These are phyloP conservation scores for Perodicticus potto DNA, from an alignment of 2,797 vertebrate species.

Conservation along the genomic window DNA sequence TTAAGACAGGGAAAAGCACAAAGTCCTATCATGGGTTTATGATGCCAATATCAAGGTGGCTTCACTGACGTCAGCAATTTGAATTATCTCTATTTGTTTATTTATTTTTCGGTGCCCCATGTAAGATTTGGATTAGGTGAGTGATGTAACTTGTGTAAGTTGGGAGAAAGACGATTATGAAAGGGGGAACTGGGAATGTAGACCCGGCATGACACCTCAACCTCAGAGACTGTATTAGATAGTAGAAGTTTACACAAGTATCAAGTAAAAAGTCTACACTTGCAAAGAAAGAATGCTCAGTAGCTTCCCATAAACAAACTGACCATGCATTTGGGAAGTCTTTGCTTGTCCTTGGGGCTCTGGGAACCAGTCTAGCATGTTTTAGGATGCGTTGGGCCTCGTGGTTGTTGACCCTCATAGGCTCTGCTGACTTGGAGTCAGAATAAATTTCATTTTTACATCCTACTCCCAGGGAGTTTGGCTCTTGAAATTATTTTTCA, in stretches of 20 bases:
- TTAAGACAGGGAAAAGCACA: not conserved
- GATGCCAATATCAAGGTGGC: not conserved
- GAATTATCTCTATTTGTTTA: not conserved
- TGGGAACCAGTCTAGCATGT: not conserved
- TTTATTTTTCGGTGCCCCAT: too few species aligned
- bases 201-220: not conserved
- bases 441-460: not conserved
- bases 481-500: not conserved
- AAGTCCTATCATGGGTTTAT: not conserved
- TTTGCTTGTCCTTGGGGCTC: not conserved
- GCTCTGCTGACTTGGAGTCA: not conserved
- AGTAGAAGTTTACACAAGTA: not conserved
- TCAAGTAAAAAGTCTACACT: not conserved
- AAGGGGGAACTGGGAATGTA: too few species aligned
- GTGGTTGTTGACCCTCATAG: not conserved
- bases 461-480: not conserved
- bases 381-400: rapidly evolving
- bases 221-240: not conserved
- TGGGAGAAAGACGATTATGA: not conserved
- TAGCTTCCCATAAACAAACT: not conserved
- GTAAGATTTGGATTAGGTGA: not conserved
- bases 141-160: not conserved
- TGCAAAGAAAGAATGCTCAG: not conserved
- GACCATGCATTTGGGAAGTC: not conserved
- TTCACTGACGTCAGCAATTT: not conserved